Evolutionary conservation across 1,140 invertebrate species (phyloP).

Genomic region (Drosophila micromelanica): DNA sequence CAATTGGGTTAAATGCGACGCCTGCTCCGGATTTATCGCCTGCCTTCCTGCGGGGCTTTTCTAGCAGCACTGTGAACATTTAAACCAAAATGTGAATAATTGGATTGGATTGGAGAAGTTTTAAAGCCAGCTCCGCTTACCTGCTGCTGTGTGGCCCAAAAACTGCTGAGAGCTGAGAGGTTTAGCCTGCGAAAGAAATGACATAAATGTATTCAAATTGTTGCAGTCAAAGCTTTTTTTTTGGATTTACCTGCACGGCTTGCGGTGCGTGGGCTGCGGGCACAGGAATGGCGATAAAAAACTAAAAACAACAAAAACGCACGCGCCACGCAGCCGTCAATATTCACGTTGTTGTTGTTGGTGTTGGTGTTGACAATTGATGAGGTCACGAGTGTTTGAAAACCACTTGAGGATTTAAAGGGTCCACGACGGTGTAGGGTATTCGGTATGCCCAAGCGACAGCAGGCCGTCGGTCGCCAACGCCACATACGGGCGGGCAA

Average conservation of each 20-base stretch:
- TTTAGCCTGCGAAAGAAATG: slow-evolving; percentile 2
- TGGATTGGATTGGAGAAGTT: no score
- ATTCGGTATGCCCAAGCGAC: slow-evolving; percentile 38
- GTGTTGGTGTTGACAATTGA: slow-evolving; percentile 39
- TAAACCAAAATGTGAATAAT: no score
- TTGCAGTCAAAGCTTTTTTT: background rate
- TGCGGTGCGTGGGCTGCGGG: slow-evolving; percentile 7
- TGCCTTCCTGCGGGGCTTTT: background rate
- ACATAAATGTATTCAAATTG: background rate
- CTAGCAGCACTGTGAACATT: slow-evolving; percentile 1
- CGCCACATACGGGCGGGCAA: slow-evolving; percentile 66
- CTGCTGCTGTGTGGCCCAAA: slow-evolving; percentile 17
- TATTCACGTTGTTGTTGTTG: slow-evolving; percentile 26
- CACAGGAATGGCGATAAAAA: slow-evolving; percentile 1
- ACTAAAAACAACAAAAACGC: background rate
- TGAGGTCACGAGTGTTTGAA: slow-evolving; percentile 63
- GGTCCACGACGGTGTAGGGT: slow-evolving; percentile 7
- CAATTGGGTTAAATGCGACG: slow-evolving; percentile 15
- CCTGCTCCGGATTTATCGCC: background rate
- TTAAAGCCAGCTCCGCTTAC: slow-evolving; percentile 1
- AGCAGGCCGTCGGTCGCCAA: slow-evolving; percentile 58
- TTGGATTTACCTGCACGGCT: slow-evolving; percentile 9
- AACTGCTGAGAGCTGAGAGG: background rate
- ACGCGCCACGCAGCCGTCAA: slow-evolving; percentile 36
- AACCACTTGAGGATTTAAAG: slow-evolving; percentile 56